Percentiles rank a stretch among this genome's conserved stretches.
Conservation (phyloP, 92 coral and sea anemone species). For the Parazoanthus swiftii region DNA sequence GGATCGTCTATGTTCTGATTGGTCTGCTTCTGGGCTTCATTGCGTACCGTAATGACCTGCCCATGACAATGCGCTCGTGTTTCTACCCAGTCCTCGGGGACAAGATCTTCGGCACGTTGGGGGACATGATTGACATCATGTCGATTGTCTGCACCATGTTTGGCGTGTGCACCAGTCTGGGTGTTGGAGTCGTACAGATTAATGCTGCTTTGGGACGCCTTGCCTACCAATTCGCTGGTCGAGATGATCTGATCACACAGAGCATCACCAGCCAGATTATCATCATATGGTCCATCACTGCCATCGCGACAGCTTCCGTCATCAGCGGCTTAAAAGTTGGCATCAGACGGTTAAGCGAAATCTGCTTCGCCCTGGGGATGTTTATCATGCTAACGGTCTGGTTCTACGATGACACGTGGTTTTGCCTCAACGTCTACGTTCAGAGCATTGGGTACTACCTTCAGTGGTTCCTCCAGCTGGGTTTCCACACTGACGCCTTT, state of each 20-base stretch:
- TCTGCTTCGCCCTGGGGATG: slow-evolving; percentile 81
- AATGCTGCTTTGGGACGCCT: slow-evolving; percentile 47
- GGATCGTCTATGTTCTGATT: slow-evolving; percentile 85
- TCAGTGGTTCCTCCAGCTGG: slow-evolving; percentile 76
- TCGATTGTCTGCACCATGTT: slow-evolving; percentile 85
- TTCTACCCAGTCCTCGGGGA: slow-evolving; percentile 84
- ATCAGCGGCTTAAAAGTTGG: slow-evolving; percentile 81
- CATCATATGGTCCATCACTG: slow-evolving; percentile 86
- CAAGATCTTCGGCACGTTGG: slow-evolving; percentile 77
- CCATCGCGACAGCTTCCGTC: slow-evolving; percentile 83
- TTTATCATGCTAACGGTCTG: slow-evolving; percentile 71
- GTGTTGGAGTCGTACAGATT: slow-evolving; percentile 79
- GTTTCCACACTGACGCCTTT: slow-evolving; percentile 96
- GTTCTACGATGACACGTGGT: slow-evolving; percentile 89
- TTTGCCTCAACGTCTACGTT: slow-evolving; percentile 67
- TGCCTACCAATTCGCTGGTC: not conserved
- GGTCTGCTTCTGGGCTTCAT: slow-evolving; percentile 81
- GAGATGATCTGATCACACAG: slow-evolving; percentile 34
- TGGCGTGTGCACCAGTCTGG: slow-evolving; percentile 96
- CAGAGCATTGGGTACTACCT: slow-evolving; percentile 83
- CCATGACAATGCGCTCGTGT: slow-evolving; percentile 91
- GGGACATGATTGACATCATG: slow-evolving; percentile 80
- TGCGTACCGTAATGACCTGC: slow-evolving; percentile 72
- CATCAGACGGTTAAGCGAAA: slow-evolving; percentile 82
- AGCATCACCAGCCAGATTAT: slow-evolving; percentile 62